phyloP scores from a whole-genome alignment of 1,140 invertebrate species.

The Metopolophium dirhodum region DNA sequence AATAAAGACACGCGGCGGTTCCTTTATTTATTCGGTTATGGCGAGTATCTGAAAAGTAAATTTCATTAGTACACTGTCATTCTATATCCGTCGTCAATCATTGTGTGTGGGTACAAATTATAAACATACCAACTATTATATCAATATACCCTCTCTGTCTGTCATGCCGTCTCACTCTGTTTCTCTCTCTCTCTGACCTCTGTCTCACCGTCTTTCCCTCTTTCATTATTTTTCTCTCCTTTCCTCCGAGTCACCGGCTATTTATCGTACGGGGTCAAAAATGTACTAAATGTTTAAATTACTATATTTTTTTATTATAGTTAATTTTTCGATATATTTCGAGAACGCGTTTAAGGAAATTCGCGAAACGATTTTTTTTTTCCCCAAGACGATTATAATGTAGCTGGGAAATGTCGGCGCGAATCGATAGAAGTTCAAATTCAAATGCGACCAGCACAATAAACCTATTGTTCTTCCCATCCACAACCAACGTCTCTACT shows the following conservation, averaged over 20 bases:
- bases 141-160: not conserved
- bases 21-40: constrained; percentile 38
- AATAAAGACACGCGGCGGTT: constrained; percentile 22
- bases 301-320: not conserved
- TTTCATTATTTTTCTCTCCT: too few relatives aligned
- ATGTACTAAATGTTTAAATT: too few relatives aligned
- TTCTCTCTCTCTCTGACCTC: not conserved
- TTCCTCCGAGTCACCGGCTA: not conserved
- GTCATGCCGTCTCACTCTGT: not conserved
- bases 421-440: not conserved
- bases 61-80: constrained; percentile 46
- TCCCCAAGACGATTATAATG: not conserved
- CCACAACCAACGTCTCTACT: too few relatives aligned
- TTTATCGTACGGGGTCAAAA: too few relatives aligned
- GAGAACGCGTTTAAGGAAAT: not conserved
- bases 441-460: not conserved
- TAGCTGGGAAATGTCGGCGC: not conserved
- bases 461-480: constrained; percentile 26
- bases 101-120: not conserved
- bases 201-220: not conserved
- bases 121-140: not conserved
- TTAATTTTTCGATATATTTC: not conserved
- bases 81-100: not conserved
- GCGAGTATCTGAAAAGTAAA: constrained; percentile 2
- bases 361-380: not conserved